These are phyloP conservation scores for Epistrophella euchroma DNA, from an alignment of 2,888 invertebrate genomes.

Conservation along the genomic window DNA sequence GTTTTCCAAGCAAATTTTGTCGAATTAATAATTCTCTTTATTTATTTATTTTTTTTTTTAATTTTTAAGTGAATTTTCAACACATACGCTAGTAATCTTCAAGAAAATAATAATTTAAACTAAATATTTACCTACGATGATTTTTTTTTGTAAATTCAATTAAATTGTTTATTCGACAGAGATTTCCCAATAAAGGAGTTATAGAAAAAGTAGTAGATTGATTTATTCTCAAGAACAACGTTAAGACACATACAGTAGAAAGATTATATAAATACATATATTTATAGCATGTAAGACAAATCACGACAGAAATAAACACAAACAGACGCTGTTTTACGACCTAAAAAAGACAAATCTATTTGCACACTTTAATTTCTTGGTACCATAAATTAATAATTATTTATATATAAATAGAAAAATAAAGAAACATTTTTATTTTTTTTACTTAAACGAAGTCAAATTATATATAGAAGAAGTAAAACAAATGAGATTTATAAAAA, in stretches of 20 bases:
- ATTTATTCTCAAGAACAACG: constrained; percentile 68
- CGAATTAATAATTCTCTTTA: not conserved
- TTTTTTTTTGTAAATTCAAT: constrained; percentile 33
- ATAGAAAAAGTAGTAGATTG: constrained; percentile 58
- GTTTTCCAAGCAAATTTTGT: not conserved
- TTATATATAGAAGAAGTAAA: constrained; percentile 71
- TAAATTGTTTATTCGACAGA: constrained; percentile 55
- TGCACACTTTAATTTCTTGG: constrained; percentile 68
- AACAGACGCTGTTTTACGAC: constrained; percentile 74
- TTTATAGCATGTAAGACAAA: constrained; percentile 64
- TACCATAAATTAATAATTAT: constrained; percentile 31
- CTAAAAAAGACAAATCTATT: constrained; percentile 73
- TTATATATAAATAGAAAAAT: constrained; percentile 36
- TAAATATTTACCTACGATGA: constrained; percentile 71
- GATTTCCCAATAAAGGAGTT: constrained; percentile 67
- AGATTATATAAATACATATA: constrained; percentile 54
- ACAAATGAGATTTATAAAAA: constrained; percentile 66
- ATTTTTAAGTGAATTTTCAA: not conserved
- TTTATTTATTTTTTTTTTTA: not conserved
- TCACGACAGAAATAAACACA: constrained; percentile 75
- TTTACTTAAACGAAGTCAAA: constrained; percentile 67
- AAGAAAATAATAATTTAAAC: constrained; percentile 49
- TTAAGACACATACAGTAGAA: constrained; percentile 72
- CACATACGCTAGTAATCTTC: constrained; percentile 40
- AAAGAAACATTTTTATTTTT: constrained; percentile 41